Evolutionary conservation across 1,140 invertebrate species (phyloP), one percentile per base, ranked within the genome.

Genomic region (Drosophila jambulina): DNA sequence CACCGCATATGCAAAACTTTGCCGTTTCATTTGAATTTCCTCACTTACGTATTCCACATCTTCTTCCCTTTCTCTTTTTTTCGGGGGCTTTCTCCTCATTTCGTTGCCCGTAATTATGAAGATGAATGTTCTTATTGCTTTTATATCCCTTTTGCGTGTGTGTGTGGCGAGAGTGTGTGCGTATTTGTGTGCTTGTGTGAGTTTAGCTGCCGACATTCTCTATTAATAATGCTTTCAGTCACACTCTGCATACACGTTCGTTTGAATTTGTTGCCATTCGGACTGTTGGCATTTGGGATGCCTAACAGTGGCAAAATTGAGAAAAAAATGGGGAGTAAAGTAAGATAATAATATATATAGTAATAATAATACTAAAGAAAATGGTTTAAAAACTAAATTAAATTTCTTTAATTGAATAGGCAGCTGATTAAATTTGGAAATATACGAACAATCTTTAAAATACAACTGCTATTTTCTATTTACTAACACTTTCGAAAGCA

Each of bases 211-310:
- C 76, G 60, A 88, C 84, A 74, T 88, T 88, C 84, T 87, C 84
- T 90, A 88, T 88, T 90, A 88, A 88, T 88, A 88, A 88, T 88
- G 84, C 85, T 75, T 81, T 90, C 85, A 88, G 84, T 90, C 84
- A 90, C 84, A 88, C 85, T 90, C 84, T 88, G 80, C 84, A 90
- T 88, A 87, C 77, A 90, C 63, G 63, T 88, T 78, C 78, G 53
- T 59, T 81, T 82, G 78, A 84, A 78, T 88, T 83, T 88, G 84
- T 81, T 87, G 83, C 83, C 71, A 76, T 64, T 88, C 53, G 63
- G 61, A 68, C 38, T 60, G 78, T 65, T 48, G 75, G 81, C 54
- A 72, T 70, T 38, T 17, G 56, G 17, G 17, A 10, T 25, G 25
- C 4, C 5, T 15, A 51, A 88, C 84, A 56, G 67, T 86, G 83